These are phyloP conservation scores for Noctilio leporinus DNA, from an alignment of 2,113 vertebrate species.

Conservation along the genomic window DNA sequence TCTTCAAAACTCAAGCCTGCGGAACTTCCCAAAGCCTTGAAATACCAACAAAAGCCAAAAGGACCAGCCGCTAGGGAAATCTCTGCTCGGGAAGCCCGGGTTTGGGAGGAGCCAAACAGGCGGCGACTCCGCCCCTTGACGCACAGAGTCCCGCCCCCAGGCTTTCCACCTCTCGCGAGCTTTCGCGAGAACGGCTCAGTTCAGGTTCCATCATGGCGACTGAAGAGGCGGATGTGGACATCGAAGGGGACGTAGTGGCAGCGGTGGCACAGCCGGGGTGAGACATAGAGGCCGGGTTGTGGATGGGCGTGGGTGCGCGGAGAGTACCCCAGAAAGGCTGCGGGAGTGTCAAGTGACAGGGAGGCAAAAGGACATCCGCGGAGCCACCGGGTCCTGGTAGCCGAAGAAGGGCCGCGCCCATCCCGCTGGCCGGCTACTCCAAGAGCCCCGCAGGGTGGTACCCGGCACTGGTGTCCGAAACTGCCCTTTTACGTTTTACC, in stretches of 20 bases:
- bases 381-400: neutral
- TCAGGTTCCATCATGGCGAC: constrained; percentile 78
- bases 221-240: constrained; percentile 90
- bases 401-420: neutral
- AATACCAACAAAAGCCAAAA: neutral
- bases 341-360: neutral
- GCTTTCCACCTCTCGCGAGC: constrained; percentile 39
- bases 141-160: neutral
- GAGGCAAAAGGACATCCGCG: neutral
- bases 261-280: constrained; percentile 72
- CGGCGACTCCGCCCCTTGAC: neutral
- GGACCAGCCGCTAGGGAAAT: rapidly evolving
- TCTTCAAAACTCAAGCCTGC: rapidly evolving
- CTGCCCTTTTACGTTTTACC: neutral
- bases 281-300: neutral
- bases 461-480: neutral
- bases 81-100: neutral
- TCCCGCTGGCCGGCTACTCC: neutral
- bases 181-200: neutral
- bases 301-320: neutral
- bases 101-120: neutral
- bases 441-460: rapidly evolving
- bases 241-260: constrained; percentile 88
- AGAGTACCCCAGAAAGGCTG: no score
- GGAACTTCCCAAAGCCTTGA: rapidly evolving